phyloP scores from a whole-genome alignment of 2,888 invertebrate genomes.

The Standfussiana lucernea region DNA sequence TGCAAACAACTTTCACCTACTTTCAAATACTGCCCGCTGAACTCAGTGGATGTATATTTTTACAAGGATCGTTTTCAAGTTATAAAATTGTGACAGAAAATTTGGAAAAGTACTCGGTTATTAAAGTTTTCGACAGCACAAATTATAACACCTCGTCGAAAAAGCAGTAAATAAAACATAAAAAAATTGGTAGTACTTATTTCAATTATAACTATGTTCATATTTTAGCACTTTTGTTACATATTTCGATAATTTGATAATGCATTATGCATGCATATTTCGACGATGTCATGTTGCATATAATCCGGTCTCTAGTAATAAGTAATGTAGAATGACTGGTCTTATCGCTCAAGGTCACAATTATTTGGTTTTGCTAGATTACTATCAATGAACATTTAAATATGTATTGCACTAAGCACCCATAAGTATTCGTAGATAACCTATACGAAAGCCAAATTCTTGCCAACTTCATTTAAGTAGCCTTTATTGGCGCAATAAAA shows the following conservation, averaged over 20 bases:
- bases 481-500: constrained; percentile 27
- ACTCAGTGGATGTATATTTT: too few species aligned
- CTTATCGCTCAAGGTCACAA: neutral
- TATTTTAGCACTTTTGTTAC: neutral
- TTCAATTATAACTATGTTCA: neutral
- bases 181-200: neutral
- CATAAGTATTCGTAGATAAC: neutral
- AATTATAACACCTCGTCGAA: neutral
- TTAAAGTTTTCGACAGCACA: neutral
- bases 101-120: neutral
- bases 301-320: neutral
- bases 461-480: constrained; percentile 3
- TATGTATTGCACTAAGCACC: neutral
- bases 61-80: too few species aligned
- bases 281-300: neutral
- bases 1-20: too few species aligned
- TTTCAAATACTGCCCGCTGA: too few species aligned
- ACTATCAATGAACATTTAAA: neutral
- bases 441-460: neutral
- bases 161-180: neutral
- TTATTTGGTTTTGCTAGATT: constrained; percentile 11
- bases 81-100: too few species aligned
- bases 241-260: too few species aligned
- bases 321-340: neutral
- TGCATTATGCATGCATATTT: neutral